Percentiles rank a stretch among this genome's conserved stretches.
Conservation (phyloP, 2,797 vertebrate species). For the Anguilla megastoma region DNA sequence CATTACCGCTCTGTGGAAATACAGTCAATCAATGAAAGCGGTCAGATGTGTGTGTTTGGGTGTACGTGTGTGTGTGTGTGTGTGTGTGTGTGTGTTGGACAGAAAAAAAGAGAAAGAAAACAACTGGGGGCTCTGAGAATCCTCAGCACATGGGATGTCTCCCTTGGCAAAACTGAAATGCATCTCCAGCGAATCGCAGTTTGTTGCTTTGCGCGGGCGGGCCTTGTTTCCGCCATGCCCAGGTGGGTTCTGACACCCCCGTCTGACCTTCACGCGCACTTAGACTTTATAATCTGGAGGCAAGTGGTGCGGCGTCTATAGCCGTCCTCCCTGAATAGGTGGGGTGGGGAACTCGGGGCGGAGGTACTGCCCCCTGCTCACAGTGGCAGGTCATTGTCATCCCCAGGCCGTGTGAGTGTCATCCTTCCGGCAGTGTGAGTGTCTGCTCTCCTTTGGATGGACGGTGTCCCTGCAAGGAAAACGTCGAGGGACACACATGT, state of each 20-base stretch:
- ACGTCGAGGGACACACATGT: conserved; percentile 83
- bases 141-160: not conserved
- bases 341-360: not conserved
- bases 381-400: conserved; percentile 31
- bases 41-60: conserved; percentile 48
- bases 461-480: conserved; percentile 80
- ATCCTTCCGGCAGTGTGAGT: conserved; percentile 73
- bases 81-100: not conserved
- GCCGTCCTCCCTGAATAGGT: not conserved
- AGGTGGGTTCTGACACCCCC: not conserved
- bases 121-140: not conserved
- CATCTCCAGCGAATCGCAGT: not conserved
- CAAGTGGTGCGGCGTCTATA: no score
- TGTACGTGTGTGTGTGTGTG: no score
- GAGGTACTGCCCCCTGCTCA: conserved; percentile 17
- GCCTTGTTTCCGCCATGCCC: not conserved
- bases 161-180: not conserved
- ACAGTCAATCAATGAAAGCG: conserved; percentile 60
- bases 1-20: conserved; percentile 58
- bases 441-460: conserved; percentile 80
- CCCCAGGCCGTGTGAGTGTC: conserved; percentile 79
- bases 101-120: not conserved
- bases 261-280: not conserved
- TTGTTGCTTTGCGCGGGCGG: not conserved
- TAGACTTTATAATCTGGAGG: not conserved